These are phyloP conservation scores for Lepilemur ruficaudatus DNA, from an alignment of 2,797 vertebrate species.

Conservation along the genomic window DNA sequence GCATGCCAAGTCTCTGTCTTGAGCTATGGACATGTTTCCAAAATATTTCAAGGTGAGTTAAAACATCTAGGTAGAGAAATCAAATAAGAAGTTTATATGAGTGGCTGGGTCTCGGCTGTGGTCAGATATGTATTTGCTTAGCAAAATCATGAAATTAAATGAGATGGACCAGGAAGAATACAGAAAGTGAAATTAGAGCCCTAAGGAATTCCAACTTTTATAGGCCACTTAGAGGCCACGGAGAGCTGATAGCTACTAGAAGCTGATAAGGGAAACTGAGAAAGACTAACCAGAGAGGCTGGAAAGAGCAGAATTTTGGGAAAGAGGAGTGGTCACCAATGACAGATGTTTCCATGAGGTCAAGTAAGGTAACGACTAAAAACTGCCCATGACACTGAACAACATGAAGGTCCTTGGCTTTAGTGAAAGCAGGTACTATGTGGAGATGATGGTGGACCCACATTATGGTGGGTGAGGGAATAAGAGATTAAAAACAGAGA, in stretches of 20 bases:
- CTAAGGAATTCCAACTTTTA: neutral
- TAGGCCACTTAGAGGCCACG: neutral
- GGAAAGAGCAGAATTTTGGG: neutral
- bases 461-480: neutral
- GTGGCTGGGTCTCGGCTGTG: neutral
- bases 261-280: neutral
- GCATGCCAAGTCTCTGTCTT: neutral
- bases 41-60: neutral
- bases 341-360: neutral
- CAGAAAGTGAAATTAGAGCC: neutral
- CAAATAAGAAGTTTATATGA: neutral
- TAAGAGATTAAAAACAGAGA: neutral
- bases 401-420: neutral
- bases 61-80: neutral
- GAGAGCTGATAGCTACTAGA: neutral
- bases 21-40: neutral
- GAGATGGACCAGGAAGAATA: neutral
- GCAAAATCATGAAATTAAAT: neutral
- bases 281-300: neutral
- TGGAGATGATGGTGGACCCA: neutral
- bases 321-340: neutral
- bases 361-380: neutral
- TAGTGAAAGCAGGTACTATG: neutral
- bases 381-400: neutral
- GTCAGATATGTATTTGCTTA: neutral